These are phyloP conservation scores for Drosophila willistoni DNA, from an alignment of 1,140 invertebrate species.

Conservation along the genomic window DNA sequence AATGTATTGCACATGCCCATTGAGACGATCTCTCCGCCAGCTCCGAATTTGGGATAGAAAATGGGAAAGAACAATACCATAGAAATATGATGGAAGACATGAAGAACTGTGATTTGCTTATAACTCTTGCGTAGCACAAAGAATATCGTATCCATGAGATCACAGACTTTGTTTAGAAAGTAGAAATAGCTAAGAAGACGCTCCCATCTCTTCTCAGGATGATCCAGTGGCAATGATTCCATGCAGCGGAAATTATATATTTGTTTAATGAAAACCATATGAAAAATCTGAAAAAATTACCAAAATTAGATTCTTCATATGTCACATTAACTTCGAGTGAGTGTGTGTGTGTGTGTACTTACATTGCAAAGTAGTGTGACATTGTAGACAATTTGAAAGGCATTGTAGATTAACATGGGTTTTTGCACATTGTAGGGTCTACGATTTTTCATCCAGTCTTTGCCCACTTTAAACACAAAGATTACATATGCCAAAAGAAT, in stretches of 20 bases:
- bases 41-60: constrained; percentile 14
- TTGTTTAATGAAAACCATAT: constrained; percentile 3
- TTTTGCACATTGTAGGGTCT: constrained; percentile 22
- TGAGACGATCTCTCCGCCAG: constrained; percentile 9
- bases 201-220: constrained; percentile 14
- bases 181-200: neutral
- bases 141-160: constrained; percentile 32
- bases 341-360: neutral
- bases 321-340: too few relatives aligned
- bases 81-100: constrained; percentile 35
- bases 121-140: constrained; percentile 34
- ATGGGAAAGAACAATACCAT: constrained; percentile 16
- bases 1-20: constrained; percentile 21
- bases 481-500: constrained; percentile 6
- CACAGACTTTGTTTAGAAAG: constrained; percentile 28
- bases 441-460: constrained; percentile 25
- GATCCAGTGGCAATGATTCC: neutral
- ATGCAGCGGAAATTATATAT: constrained; percentile 22
- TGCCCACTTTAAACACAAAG: constrained; percentile 22
- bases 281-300: constrained; percentile 14
- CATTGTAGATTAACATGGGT: constrained; percentile 22
- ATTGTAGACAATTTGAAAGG: constrained; percentile 29
- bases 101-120: constrained; percentile 31
- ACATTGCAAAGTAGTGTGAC: neutral
- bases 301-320: neutral